Evolutionary conservation across 2,888 invertebrate species (phyloP), one percentile per base, ranked within the genome.

Genomic region (Netelia melanura): DNA sequence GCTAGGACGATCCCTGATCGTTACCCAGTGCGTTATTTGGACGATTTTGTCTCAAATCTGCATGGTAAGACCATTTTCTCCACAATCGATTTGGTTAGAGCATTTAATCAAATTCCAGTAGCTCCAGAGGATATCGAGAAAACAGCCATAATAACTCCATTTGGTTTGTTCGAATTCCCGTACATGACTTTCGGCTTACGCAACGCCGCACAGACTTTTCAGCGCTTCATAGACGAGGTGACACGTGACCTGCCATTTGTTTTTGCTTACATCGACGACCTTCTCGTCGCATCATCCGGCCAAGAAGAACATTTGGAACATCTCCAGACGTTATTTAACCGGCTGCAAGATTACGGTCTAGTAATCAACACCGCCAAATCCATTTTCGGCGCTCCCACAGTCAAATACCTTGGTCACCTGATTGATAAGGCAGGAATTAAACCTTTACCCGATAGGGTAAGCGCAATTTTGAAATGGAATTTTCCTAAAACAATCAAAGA

Each of bases 21-120:
- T 3, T 93, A 93, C 79, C 92, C 93, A 0, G 84, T 92, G 2
- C 88, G 91, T 0, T 89, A 91, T 44, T 87, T 93, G 1, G 89
- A 91, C 5, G 92, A 93, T 48, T 67, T 67, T 21, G 10, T 9
- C 21, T 43, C 67, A 11, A 67, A 67, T 21, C 48, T 10, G 8
- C 48, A 67, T 14, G 67, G 67, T 43, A 88, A 88, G 17, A 88
- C 65, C 0, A 78, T 91, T 23, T 92, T 92, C 77, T 89, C 90
- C 2, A 89, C 81, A 10, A 68, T 90, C 8, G 89, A 90, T 82
- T 72, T 91, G 9, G 74, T 81, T 1, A 38, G 79, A 10, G 91
- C 90, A 0, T 93, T 88, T 43, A 85, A 89, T 56, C 89, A 91
- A 6, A 90, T 92, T 11, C 90, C 90, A 0, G 85, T 92, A 1